A percentile compares a stretch with the other conserved stretches of the same genome.
Evolutionary conservation across 2,888 invertebrate species (phyloP).

Genomic region (Craniophora ligustri): DNA sequence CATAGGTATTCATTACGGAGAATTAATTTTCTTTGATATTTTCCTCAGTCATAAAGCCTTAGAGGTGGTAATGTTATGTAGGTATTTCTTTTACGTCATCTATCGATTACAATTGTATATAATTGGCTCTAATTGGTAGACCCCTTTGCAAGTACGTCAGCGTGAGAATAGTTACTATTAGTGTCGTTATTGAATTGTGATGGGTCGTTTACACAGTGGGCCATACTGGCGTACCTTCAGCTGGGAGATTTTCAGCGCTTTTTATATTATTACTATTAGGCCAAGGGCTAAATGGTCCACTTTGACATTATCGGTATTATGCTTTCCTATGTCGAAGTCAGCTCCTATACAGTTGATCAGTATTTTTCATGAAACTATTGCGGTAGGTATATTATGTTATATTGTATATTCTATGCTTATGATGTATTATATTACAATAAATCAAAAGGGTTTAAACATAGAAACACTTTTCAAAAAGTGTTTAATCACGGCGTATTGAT

Average conservation of each 20-base stretch:
- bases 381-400: too few species aligned
- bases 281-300: too few species aligned
- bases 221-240: background rate
- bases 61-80: constrained; percentile 35
- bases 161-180: constrained; percentile 63
- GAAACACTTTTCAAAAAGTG: too few species aligned
- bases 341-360: too few species aligned
- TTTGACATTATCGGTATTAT: too few species aligned
- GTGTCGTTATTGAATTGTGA: constrained; percentile 42
- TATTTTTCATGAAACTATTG: too few species aligned
- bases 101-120: constrained; percentile 67
- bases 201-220: constrained; percentile 15
- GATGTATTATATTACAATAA: too few species aligned
- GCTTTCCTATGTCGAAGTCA: too few species aligned
- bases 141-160: constrained; percentile 39
- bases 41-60: constrained; percentile 38
- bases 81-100: constrained; percentile 63
- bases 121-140: constrained; percentile 68
- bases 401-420: too few species aligned
- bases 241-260: too few species aligned
- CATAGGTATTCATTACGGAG: constrained; percentile 25
- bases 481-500: too few species aligned
- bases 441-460: too few species aligned
- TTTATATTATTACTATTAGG: background rate
- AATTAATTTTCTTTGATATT: constrained; percentile 32